Evolutionary conservation across 2,888 invertebrate species (phyloP).

Genomic region (Erebia aethiops): DNA sequence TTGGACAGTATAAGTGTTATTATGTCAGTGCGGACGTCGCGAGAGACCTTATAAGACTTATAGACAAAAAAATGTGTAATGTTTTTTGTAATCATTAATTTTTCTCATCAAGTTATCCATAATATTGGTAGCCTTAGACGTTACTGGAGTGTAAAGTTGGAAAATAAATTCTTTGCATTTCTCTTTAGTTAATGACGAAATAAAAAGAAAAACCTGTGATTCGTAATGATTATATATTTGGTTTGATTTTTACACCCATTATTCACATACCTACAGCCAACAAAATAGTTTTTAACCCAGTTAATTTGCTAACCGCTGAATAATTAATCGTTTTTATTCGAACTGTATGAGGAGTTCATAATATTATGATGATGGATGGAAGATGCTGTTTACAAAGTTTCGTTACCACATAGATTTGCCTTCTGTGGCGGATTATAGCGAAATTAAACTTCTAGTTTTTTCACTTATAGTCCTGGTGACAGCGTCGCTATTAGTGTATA

Average conservation of each 20-base stretch:
- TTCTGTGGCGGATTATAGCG: no score
- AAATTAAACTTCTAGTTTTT: no score
- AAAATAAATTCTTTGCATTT: slow-evolving; percentile 78
- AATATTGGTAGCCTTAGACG: slow-evolving; percentile 76
- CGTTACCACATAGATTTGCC: no score
- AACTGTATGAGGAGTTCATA: no score
- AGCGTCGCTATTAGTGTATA: no score
- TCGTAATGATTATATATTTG: slow-evolving; percentile 63
- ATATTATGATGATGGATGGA: no score
- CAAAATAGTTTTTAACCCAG: no score
- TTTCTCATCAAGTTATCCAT: slow-evolving; percentile 75
- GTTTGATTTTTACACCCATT: slow-evolving; percentile 45
- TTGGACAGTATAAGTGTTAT: slow-evolving; percentile 61
- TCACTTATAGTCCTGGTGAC: no score
- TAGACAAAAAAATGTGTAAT: slow-evolving; percentile 79
- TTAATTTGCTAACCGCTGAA: no score
- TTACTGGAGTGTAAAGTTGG: slow-evolving; percentile 77
- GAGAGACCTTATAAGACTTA: slow-evolving; percentile 81
- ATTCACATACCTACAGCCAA: not conserved
- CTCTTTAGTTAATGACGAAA: slow-evolving; percentile 78
- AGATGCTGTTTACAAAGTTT: no score
- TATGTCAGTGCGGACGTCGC: slow-evolving; percentile 69
- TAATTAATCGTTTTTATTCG: no score
- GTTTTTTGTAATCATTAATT: slow-evolving; percentile 81
- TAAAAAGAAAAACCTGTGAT: slow-evolving; percentile 80